A percentile compares a stretch with the other conserved stretches of the same genome.
These are phyloP conservation scores for Hipparchia semele DNA, from an alignment of 2,888 invertebrate genomes.

Conservation along the genomic window DNA sequence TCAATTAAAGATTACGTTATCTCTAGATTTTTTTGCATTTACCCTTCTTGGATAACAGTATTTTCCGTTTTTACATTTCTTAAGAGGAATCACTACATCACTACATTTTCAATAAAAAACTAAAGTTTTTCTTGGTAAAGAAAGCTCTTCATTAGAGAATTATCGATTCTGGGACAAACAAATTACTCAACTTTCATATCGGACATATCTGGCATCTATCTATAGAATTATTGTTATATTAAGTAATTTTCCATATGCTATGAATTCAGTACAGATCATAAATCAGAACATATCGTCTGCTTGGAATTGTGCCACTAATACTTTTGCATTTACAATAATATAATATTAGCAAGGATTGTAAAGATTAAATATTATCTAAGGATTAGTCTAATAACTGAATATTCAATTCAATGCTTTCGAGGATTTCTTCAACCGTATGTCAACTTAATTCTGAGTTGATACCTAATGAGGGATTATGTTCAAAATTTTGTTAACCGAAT, in stretches of 20 bases:
- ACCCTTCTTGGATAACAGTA: not conserved
- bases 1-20: not conserved
- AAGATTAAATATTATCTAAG: too few species aligned
- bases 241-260: not conserved
- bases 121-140: not conserved
- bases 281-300: too few species aligned
- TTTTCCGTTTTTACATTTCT: not conserved
- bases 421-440: not conserved
- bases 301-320: too few species aligned
- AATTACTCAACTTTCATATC: constrained; percentile 1
- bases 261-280: too few species aligned
- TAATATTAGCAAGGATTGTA: too few species aligned
- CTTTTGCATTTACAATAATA: too few species aligned
- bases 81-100: not conserved
- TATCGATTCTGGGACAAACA: not conserved
- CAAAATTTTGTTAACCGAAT: constrained; percentile 17
- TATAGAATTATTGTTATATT: not conserved
- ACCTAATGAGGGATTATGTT: not conserved
- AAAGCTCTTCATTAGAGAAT: not conserved
- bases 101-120: not conserved
- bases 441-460: not conserved
- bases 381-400: not conserved
- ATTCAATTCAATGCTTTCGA: not conserved
- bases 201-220: not conserved
- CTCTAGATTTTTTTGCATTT: not conserved